These are phyloP conservation scores for Phenganax stokvisi DNA, from an alignment of 92 coral and sea anemone genomes.

Conservation along the genomic window DNA sequence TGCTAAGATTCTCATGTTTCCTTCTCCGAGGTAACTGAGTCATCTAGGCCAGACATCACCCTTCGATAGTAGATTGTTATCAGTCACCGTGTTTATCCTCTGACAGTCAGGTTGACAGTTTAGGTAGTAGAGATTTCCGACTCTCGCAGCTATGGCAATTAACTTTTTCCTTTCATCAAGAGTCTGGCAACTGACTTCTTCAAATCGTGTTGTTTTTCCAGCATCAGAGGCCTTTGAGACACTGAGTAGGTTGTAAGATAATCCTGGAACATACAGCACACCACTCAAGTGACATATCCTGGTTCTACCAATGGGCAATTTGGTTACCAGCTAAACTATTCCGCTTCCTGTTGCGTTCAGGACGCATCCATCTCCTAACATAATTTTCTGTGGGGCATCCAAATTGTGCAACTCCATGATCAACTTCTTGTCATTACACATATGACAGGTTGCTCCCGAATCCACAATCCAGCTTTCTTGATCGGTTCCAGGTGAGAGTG, in stretches of 20 bases:
- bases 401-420: conserved; percentile 37
- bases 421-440: conserved; percentile 47
- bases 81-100: too few species aligned
- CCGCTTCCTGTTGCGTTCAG: conserved; percentile 50
- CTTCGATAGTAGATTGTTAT: too few species aligned
- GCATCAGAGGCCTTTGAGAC: conserved; percentile 40
- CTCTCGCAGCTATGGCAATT: conserved; percentile 43
- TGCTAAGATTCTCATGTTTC: too few species aligned
- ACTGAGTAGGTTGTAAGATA: too few species aligned
- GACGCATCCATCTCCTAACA: conserved; percentile 35
- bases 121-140: conserved; percentile 50
- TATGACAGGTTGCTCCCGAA: conserved; percentile 57
- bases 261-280: too few species aligned
- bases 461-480: conserved; percentile 40
- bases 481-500: too few species aligned
- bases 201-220: conserved; percentile 50
- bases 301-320: conserved; percentile 3
- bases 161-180: conserved; percentile 41
- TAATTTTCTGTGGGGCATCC: conserved; percentile 43
- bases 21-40: conserved; percentile 57
- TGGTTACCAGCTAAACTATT: conserved; percentile 35
- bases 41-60: conserved; percentile 50
- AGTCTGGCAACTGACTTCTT: conserved; percentile 42
- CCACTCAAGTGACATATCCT: conserved; percentile 38
- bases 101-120: too few species aligned